phyloP scores from a whole-genome alignment of 2,113 vertebrate species.

The Polyodon spathula region DNA sequence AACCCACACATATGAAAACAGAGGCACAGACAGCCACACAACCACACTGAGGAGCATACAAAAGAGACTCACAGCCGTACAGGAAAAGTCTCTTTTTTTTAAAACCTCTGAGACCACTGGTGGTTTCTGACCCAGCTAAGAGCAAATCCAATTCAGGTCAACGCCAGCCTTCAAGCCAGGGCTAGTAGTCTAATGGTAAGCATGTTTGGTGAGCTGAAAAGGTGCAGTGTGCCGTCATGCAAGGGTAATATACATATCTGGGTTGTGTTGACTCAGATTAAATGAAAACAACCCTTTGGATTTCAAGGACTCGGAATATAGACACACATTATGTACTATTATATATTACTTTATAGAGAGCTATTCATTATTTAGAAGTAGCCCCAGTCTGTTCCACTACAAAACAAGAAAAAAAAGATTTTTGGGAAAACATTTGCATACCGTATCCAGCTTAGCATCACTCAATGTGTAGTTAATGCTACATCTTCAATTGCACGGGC shows the following conservation, averaged over 20 bases:
- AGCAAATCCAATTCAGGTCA: constrained; percentile 1
- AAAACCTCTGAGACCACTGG: background rate
- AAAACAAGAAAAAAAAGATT: background rate
- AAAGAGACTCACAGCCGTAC: background rate
- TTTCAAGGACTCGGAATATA: background rate
- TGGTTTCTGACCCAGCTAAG: background rate
- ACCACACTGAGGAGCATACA: background rate
- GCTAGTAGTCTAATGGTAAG: background rate
- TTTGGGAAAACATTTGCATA: background rate
- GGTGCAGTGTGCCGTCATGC: background rate
- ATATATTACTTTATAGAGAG: background rate
- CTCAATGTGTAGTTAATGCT: constrained; percentile 21
- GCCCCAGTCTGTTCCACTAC: background rate
- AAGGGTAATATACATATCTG: background rate
- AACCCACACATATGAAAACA: no score
- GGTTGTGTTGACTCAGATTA: background rate
- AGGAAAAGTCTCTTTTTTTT: constrained; percentile 1
- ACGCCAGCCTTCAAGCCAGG: background rate
- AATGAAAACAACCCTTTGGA: background rate
- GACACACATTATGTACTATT: background rate
- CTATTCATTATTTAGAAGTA: background rate
- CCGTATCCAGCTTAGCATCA: background rate
- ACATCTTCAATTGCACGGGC: constrained; percentile 17
- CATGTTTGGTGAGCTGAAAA: no score
- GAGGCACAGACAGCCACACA: background rate